Conservation (phyloP, 2,797 vertebrate genomes). For the Spinus pinus region DNA sequence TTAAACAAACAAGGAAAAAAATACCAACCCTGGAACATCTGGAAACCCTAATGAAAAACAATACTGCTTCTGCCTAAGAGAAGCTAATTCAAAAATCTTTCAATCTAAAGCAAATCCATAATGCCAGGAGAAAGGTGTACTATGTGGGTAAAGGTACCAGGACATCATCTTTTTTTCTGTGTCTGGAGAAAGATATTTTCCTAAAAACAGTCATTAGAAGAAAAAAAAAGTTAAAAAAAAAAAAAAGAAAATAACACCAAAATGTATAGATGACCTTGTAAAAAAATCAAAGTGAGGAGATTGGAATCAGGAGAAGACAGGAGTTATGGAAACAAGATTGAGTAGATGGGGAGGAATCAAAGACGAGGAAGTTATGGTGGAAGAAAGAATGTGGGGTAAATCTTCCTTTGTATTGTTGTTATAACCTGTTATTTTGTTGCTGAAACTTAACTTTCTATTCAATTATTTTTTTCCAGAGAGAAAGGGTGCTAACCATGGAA, state of each 20-base stretch:
- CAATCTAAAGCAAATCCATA: background rate
- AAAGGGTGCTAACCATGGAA: background rate
- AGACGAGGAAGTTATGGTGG: background rate
- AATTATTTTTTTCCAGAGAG: background rate
- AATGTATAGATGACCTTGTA: background rate
- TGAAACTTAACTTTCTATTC: background rate
- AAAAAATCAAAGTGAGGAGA: background rate
- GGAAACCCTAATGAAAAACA: background rate
- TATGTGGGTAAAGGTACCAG: background rate
- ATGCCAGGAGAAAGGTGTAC: background rate
- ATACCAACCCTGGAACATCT: fast-evolving
- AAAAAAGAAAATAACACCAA: background rate
- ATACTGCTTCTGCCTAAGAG: background rate
- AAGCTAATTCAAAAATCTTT: background rate
- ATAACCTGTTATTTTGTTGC: background rate
- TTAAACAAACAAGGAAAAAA: background rate
- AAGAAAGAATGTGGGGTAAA: background rate
- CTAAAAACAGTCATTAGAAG: background rate
- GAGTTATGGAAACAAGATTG: background rate
- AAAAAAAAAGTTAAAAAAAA: no score
- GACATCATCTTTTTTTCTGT: background rate
- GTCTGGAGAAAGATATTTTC: background rate
- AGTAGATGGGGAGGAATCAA: fast-evolving
- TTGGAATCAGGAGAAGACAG: background rate
- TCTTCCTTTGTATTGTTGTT: background rate